Evolutionary conservation across 2,888 invertebrate species (phyloP), one percentile per base, ranked within the genome.

Genomic region (Empis stercorea): DNA sequence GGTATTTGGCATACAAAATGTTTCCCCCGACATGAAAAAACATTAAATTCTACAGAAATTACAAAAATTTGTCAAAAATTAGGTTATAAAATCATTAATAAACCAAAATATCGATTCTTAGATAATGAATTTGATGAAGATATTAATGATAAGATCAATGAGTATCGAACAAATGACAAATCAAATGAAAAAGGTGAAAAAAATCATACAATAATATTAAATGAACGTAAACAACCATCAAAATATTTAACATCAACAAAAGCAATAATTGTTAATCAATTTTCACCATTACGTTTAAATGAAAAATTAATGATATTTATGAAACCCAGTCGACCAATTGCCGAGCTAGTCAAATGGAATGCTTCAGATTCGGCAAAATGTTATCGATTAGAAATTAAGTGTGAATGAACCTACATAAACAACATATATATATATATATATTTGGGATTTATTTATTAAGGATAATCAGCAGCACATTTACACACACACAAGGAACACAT

Each of bases 1-100:
- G 86, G 86, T 13, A 69, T 81, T 10, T 84, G 85, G 83, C 78
- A 81, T 54, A 73, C 81, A 1, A 81, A 81, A 59, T 86, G 86
- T 58, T 82, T 78, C 54, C 63, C 75, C 13, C 72, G 72, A 43
- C 61, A 65, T 39, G 68, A 67, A 10, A 76, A 78, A 1, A 75
- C 72, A 41, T 54, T 58, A 53, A 61, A 66, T 0, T 71, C 77
- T 45, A 62, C 78, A 3, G 76, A 78, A 56, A 59, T 68, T 23
- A 56, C 56, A 3, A 66, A 71, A 13, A 75, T 84, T 51, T 86
- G 86, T 61, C 61, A 66, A 30, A 70, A 74, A 49, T 61, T 84
- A 13, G 81, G 81, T 10, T 84, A 76, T 56, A 61, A 68, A 51
- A 74, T 16, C 76, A 57, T 43, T 51, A 60, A 1, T 27, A 32